phyloP scores from a whole-genome alignment of 2,888 invertebrate species.

The Sarcophaga rosellei region DNA sequence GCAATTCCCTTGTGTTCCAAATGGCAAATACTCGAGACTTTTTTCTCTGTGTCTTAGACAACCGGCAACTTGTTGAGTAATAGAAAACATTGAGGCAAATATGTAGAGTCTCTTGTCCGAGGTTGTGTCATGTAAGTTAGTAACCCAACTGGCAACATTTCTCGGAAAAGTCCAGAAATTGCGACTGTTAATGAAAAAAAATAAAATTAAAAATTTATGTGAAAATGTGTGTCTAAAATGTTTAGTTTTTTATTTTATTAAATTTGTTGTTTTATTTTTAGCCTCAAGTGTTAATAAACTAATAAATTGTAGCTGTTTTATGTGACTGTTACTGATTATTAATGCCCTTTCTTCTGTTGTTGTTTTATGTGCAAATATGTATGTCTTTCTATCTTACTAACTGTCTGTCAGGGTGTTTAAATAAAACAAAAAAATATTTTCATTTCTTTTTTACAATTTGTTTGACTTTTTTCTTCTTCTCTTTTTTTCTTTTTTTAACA shows the following conservation, averaged over 20 bases:
- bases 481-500: constrained; percentile 34
- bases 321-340: background rate
- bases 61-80: no score
- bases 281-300: constrained; percentile 52
- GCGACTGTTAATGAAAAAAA: constrained; percentile 27
- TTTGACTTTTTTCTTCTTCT: background rate
- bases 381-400: constrained; percentile 2
- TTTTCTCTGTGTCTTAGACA: no score
- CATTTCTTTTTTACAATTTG: background rate
- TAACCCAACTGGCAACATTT: constrained; percentile 44
- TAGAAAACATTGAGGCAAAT: no score
- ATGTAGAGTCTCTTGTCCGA: no score
- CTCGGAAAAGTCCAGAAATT: constrained; percentile 29
- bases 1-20: no score
- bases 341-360: constrained; percentile 20
- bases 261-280: no score
- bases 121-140: background rate
- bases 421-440: background rate
- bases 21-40: no score
- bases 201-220: background rate
- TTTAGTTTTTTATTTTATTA: no score
- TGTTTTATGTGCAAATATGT: constrained; percentile 42
- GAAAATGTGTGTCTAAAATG: no score
- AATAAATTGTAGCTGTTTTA: constrained; percentile 39
- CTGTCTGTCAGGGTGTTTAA: background rate